Percentiles rank a stretch among this genome's conserved stretches.
Conservation (phyloP, 2,888 invertebrate genomes). For the Vandiemenella viatica region DNA sequence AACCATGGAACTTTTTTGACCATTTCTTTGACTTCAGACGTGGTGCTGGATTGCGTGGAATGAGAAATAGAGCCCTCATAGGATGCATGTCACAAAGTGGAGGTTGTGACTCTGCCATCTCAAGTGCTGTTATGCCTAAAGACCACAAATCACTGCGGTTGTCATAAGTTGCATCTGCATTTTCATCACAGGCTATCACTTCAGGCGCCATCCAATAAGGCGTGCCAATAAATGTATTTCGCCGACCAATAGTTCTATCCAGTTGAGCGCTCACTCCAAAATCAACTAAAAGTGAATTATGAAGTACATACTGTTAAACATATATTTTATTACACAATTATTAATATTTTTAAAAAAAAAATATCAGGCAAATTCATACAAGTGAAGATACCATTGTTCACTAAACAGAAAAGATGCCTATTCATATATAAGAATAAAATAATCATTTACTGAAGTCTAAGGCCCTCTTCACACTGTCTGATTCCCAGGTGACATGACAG, state of each 20-base stretch:
- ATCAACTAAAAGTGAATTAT: constrained; percentile 72
- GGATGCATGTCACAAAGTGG: constrained; percentile 99
- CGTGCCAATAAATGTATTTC: constrained; percentile 98
- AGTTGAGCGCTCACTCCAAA: constrained; percentile 99
- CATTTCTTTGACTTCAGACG: constrained; percentile 95
- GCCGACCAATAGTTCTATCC: constrained; percentile 94
- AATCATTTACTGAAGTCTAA: no score
- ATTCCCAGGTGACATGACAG: no score
- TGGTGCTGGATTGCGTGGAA: constrained; percentile 95
- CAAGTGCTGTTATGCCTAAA: constrained; percentile 91
- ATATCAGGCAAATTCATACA: no score
- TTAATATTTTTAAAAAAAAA: no score
- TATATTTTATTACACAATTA: no score
- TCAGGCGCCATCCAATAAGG: constrained; percentile 99
- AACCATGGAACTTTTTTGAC: constrained; percentile 87
- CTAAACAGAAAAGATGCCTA: no score
- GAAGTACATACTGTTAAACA: no score
- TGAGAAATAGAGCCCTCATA: constrained; percentile 96
- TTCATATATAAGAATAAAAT: no score
- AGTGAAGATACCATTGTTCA: no score
- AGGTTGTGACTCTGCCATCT: constrained; percentile 99
- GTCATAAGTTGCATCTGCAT: constrained; percentile 98
- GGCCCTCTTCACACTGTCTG: no score
- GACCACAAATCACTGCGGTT: constrained; percentile 89
- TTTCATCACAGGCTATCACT: constrained; percentile 99